These are phyloP conservation scores for Apamea monoglypha DNA, from an alignment of 2,888 invertebrate genomes.

Conservation along the genomic window DNA sequence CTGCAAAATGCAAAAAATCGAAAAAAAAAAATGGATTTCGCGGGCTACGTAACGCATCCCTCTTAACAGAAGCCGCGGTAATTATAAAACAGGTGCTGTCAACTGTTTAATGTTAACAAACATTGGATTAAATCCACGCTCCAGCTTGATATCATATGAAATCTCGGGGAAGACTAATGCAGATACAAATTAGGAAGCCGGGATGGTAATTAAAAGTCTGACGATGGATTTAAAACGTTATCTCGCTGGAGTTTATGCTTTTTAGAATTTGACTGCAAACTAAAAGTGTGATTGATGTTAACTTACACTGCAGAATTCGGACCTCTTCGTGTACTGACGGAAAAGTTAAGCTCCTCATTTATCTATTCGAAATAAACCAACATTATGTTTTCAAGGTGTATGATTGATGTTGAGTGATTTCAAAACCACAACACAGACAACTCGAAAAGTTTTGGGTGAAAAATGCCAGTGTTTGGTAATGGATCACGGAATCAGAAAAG, in stretches of 20 bases:
- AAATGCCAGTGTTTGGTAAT: neutral
- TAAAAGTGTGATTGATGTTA: conserved; percentile 10
- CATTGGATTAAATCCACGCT: conserved; percentile 55
- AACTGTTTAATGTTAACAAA: conserved; percentile 59
- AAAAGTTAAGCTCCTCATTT: neutral
- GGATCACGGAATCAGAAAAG: neutral
- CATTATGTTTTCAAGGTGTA: neutral
- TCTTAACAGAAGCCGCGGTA: conserved; percentile 53
- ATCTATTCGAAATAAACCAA: too few species aligned
- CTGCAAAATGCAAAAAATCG: too few species aligned
- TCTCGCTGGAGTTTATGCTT: conserved; percentile 25
- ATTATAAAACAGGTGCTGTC: conserved; percentile 61
- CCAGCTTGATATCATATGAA: conserved; percentile 45
- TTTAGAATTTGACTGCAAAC: conserved; percentile 20
- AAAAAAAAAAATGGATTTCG: too few species aligned
- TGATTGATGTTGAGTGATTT: neutral
- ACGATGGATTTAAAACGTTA: conserved; percentile 51
- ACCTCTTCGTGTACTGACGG: neutral
- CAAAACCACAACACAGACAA: neutral
- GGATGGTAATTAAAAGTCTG: conserved; percentile 57
- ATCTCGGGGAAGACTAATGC: conserved; percentile 50
- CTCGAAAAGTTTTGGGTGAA: neutral
- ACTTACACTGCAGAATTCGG: neutral
- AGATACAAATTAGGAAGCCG: conserved; percentile 61
- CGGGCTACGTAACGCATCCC: too few species aligned